A percentile compares a stretch with the other conserved stretches of the same genome.
These are phyloP conservation scores for Rosalia funebris DNA, from an alignment of 2,888 invertebrate genomes.

Conservation along the genomic window DNA sequence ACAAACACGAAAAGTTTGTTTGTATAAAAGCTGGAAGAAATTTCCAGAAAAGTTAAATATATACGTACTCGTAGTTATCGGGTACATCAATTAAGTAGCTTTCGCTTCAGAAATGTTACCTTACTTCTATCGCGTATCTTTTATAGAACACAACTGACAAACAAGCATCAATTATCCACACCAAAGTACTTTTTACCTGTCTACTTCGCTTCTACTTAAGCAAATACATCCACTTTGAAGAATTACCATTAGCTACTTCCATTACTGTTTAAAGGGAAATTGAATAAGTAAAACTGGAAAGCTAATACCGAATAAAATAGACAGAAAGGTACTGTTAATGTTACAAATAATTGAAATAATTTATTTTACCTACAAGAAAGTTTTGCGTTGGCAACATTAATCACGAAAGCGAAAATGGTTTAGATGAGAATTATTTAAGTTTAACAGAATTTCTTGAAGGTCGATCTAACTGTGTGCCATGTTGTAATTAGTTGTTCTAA, in stretches of 20 bases:
- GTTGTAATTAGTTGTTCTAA: too few species aligned
- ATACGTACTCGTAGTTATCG: neutral
- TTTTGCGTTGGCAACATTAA: neutral
- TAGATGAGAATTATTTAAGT: too few species aligned
- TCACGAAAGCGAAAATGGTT: neutral
- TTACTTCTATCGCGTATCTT: slow-evolving; percentile 7
- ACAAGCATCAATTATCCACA: slow-evolving; percentile 18
- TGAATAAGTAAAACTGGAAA: slow-evolving; percentile 12
- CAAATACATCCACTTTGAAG: slow-evolving; percentile 12
- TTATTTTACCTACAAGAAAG: neutral
- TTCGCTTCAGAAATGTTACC: neutral
- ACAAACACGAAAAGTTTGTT: neutral
- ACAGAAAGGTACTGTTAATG: neutral
- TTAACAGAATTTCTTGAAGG: too few species aligned
- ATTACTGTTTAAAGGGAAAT: slow-evolving; percentile 8
- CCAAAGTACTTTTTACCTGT: slow-evolving; percentile 20
- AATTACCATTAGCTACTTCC: slow-evolving; percentile 15
- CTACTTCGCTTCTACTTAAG: slow-evolving; percentile 2
- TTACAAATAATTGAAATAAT: slow-evolving; percentile 8
- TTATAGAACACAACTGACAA: slow-evolving; percentile 2
- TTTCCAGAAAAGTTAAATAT: neutral
- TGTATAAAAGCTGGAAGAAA: neutral
- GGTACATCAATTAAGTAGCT: neutral
- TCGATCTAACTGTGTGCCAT: too few species aligned
- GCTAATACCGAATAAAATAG: neutral